Conservation (phyloP, 2,888 invertebrate species). For the Caenorhabditis virilis region DNA sequence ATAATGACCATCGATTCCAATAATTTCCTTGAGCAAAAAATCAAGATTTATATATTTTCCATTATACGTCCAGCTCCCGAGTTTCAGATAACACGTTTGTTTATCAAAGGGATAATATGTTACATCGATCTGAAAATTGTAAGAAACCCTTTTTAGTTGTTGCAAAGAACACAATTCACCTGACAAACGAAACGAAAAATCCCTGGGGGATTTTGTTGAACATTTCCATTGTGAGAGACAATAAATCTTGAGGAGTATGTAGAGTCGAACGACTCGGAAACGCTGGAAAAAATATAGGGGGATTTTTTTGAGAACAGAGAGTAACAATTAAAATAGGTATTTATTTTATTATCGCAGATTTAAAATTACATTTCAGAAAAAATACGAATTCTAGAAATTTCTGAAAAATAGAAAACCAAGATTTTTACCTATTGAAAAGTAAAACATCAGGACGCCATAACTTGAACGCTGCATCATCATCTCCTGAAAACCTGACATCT, state of each 20-base stretch:
- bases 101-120: slow-evolving; percentile 56
- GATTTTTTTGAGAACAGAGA: background rate
- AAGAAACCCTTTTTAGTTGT: background rate
- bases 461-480: slow-evolving; percentile 45
- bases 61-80: slow-evolving; percentile 55
- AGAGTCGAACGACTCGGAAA: slow-evolving; percentile 52
- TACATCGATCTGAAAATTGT: slow-evolving; percentile 43
- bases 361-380: background rate
- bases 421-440: slow-evolving; percentile 49
- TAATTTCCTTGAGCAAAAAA: slow-evolving; percentile 41
- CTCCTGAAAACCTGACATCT: slow-evolving; percentile 44
- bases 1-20: slow-evolving; percentile 33
- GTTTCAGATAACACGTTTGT: slow-evolving; percentile 52
- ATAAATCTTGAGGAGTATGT: slow-evolving; percentile 53
- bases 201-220: slow-evolving; percentile 55
- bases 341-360: background rate
- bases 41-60: slow-evolving; percentile 53
- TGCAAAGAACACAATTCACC: background rate
- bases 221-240: slow-evolving; percentile 43
- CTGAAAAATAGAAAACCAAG: background rate
- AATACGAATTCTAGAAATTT: background rate
- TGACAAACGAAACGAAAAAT: slow-evolving; percentile 52
- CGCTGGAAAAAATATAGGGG: slow-evolving; percentile 22
- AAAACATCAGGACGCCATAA: slow-evolving; percentile 54
- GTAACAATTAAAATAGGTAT: background rate